phyloP scores from a whole-genome alignment of 2,113 vertebrate genomes.

The Furnarius figulus region DNA sequence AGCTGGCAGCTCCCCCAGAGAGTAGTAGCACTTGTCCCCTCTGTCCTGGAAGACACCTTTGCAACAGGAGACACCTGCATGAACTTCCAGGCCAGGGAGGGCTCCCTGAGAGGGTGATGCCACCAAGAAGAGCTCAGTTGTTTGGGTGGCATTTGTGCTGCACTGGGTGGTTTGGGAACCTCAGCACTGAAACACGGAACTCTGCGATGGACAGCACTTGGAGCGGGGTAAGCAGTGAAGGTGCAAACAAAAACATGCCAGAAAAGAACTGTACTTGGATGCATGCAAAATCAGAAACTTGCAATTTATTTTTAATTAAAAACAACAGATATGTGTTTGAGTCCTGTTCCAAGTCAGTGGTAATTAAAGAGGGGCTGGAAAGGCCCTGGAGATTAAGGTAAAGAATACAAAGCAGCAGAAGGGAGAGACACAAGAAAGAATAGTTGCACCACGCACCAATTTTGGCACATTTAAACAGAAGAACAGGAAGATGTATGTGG shows the following conservation, averaged over 20 bases:
- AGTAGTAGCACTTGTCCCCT: background rate
- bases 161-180: background rate
- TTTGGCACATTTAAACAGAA: background rate
- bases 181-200: accelerated
- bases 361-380: background rate
- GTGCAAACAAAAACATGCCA: background rate
- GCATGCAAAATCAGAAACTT: background rate
- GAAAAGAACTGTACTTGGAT: background rate
- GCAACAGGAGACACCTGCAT: background rate
- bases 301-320: background rate
- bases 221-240: too few species aligned
- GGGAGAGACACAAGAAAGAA: background rate
- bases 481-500: background rate
- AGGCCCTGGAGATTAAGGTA: background rate
- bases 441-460: background rate
- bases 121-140: background rate
- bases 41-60: background rate
- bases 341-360: background rate
- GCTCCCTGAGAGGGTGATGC: background rate
- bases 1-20: background rate
- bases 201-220: too few species aligned
- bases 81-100: background rate
- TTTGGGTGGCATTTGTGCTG: background rate
- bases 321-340: background rate
- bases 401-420: background rate